Evolutionary conservation across 2,888 invertebrate genomes (phyloP), one percentile per base, ranked within the genome.

Genomic region (Ceriagrion tenellum): DNA sequence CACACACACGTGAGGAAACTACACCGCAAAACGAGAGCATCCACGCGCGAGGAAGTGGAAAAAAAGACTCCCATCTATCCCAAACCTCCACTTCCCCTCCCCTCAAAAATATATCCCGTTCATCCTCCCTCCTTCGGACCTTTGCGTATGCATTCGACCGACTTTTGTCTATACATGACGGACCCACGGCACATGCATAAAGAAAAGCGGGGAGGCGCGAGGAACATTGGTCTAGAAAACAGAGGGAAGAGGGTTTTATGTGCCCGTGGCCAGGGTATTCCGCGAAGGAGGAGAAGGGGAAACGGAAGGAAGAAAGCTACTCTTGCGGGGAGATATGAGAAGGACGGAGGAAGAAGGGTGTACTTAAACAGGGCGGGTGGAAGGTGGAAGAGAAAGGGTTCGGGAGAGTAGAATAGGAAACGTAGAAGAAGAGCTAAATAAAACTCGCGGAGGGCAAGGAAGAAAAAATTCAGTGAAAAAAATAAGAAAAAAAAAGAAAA

Each of bases 341-440:
- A 40, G 88, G 88, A 88, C 55, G 30, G 55, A n/a, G 59, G 55
- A 30, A n/a, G 56, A 40, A 91, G 91, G n/a, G 59, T 0, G 35
- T 55, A 6, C 47, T 20, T 55, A 16, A 26, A 23, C 40, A 47
- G 93, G 26, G 35, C 16, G n/a, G n/a, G 40, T 35, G 30, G 63
- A 0, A 23, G 59, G 23, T 4, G 35, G 59, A 40, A 26, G 59
- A 26, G 16, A 69, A 93, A 35, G 81, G 81, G 81, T 81, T 81
- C 3, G 35, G 13, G 18, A n/a, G 35, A 35, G 47, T 40, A 93
- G 69, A 74, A 74, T 93, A 69, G 69, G 63, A 93, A 93, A 93
- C 93, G 47, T 47, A 93, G 74, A 47, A 55, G 26, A 55, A 47
- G 47, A 69, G 93, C 74, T 93, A 93, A 93, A 93, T 91, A 91